Percentiles rank a stretch among this genome's conserved stretches.
Conservation (phyloP, 2,113 vertebrate genomes). For the Chlorodrepanis virens region DNA sequence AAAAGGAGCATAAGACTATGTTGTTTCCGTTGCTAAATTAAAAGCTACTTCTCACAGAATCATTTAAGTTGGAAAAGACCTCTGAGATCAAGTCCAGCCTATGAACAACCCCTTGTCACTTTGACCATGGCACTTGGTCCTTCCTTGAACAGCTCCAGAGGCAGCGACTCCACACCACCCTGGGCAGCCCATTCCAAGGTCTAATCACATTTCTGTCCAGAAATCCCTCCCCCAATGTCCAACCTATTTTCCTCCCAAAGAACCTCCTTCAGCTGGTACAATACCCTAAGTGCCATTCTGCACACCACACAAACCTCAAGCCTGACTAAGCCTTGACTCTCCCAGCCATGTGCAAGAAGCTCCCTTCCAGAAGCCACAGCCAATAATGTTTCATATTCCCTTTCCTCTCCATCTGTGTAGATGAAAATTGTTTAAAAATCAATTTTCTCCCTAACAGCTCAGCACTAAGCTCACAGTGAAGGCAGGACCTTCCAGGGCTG, state of each 20-base stretch:
- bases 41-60: background rate
- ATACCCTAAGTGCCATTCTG: background rate
- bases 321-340: background rate
- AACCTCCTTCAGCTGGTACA: background rate
- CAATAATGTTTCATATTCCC: background rate
- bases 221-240: background rate
- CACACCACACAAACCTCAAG: background rate
- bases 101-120: background rate
- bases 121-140: background rate
- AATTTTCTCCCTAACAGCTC: background rate
- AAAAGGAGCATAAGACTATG: background rate
- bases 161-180: background rate
- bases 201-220: background rate
- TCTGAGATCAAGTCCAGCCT: background rate
- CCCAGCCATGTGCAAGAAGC: background rate
- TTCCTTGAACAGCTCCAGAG: background rate
- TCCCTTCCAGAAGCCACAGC: background rate
- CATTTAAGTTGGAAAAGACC: background rate
- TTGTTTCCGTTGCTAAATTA: background rate
- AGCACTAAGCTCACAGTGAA: background rate
- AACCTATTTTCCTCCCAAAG: background rate
- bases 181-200: background rate
- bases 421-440: background rate
- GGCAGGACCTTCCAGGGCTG: background rate
- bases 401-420: background rate